A percentile compares a stretch with the other conserved stretches of the same genome.
These are phyloP conservation scores for Girardia tigrina DNA, from an alignment of 2,888 invertebrate species.

Conservation along the genomic window DNA sequence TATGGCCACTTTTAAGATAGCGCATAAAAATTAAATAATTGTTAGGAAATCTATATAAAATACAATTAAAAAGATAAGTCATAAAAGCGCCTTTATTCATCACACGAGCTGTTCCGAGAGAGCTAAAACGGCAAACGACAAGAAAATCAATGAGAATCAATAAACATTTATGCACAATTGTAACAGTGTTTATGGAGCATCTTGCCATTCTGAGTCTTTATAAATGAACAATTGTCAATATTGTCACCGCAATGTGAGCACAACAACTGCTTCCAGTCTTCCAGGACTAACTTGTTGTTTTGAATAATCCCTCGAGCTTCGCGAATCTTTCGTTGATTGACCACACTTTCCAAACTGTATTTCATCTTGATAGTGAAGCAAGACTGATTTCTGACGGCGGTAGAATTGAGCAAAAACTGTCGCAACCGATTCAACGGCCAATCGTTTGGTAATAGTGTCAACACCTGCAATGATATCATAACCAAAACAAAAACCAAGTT, in stretches of 20 bases:
- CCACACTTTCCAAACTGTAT: not conserved
- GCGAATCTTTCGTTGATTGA: not conserved
- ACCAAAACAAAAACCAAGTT: not conserved
- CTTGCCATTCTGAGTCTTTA: not conserved
- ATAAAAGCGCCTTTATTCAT: too few relatives aligned
- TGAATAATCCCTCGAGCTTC: not conserved
- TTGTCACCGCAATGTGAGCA: not conserved
- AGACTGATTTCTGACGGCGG: not conserved
- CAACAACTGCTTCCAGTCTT: not conserved
- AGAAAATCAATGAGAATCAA: too few relatives aligned
- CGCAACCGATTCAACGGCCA: not conserved
- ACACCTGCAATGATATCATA: not conserved
- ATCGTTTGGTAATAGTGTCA: not conserved
- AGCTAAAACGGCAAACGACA: too few relatives aligned
- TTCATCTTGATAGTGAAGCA: not conserved
- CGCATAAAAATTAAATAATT: too few relatives aligned
- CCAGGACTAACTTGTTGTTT: not conserved
- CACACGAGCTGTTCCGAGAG: too few relatives aligned
- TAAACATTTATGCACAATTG: slow-evolving; percentile 3
- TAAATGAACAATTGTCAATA: not conserved
- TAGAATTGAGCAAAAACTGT: not conserved
- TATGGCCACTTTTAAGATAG: too few relatives aligned
- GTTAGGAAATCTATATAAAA: too few relatives aligned
- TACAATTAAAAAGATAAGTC: too few relatives aligned
- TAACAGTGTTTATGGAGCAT: not conserved